Evolutionary conservation across 2,797 vertebrate species (phyloP), one percentile per base, ranked within the genome.

Genomic region (Hipposideros larvatus): DNA sequence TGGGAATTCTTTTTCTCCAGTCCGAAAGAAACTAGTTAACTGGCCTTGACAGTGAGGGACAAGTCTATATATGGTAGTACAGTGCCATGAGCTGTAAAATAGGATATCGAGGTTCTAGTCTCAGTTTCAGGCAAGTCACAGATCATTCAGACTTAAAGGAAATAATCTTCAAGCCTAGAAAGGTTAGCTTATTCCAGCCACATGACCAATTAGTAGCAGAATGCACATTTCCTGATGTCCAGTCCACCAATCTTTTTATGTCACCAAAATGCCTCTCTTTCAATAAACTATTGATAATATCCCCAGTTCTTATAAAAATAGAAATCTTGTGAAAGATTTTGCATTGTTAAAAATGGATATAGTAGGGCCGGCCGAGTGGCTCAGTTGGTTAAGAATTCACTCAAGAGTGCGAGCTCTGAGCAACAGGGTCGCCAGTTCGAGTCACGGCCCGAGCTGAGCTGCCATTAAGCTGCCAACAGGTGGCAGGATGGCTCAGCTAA

Each of bases 271-370:
- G n/a, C 11, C 11, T 66, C 48, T 87, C 51, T 92, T 87, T 82
- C 24, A 74, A 43, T 68, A 41, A 94, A 41, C 66, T 65, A 21
- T 68, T 59, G 68, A 59, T 57, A 37, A 59, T 68, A 59, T 85
- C 48, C 43, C 21, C 51, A 78, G 48, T 77, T 79, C 34, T 77
- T 79, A 79, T 46, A 90, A 63, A 93, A 41, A 90, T 92, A 84
- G 48, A 79, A 59, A 46, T 78, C 41, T 66, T 85, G 26, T 15
- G 48, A 71, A 80, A 90, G 15, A 57, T 22, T 65, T 66, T 79
- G 68, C 41, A 66, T 51, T 66, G 11, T 51, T 46, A 79, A 6
- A 53, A 51, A 78, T 0, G 5, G 41, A 41, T 51, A 63, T 18
- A 88, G 61, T 65, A 89, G 37, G 37, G 37, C 37, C 37, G 37